These are phyloP conservation scores for Echeneis naucrates DNA, from an alignment of 2,797 vertebrate species.

Conservation along the genomic window DNA sequence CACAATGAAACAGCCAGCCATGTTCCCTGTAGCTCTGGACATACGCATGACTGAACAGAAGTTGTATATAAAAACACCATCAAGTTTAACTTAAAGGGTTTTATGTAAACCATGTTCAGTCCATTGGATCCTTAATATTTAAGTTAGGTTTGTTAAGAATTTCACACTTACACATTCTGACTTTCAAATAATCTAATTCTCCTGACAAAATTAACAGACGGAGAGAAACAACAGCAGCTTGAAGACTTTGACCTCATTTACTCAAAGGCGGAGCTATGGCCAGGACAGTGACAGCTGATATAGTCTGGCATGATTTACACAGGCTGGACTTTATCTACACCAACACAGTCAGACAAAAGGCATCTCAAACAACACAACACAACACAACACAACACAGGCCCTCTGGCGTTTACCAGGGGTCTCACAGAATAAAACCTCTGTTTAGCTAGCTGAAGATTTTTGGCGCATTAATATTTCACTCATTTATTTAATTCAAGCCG, in stretches of 20 bases:
- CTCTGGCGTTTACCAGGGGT: conserved; percentile 61
- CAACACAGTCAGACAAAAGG: conserved; percentile 38
- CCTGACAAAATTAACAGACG: not conserved
- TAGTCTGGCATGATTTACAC: conserved; percentile 11
- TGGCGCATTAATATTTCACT: not conserved
- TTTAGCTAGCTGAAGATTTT: not conserved
- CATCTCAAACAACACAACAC: conserved; percentile 26
- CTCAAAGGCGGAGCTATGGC: conserved; percentile 4
- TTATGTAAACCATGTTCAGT: not conserved
- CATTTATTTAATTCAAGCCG: not conserved
- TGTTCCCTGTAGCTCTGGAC: conserved; percentile 6
- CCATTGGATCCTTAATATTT: not conserved
- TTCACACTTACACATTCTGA: not conserved
- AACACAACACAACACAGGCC: conserved; percentile 50
- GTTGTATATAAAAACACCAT: not conserved
- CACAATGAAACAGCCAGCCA: conserved; percentile 12
- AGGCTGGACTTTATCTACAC: not conserved
- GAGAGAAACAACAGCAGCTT: conserved; percentile 21
- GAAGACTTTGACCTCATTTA: conserved; percentile 34
- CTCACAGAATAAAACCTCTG: conserved; percentile 6
- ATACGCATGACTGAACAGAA: not conserved
- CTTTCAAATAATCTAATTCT: not conserved
- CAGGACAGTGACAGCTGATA: conserved; percentile 30
- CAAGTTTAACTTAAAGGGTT: not conserved
- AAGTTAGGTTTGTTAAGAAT: not conserved